Percentiles rank a stretch among this genome's conserved stretches.
Conservation (phyloP, 2,888 invertebrate genomes). For the Melanostoma scalare region DNA sequence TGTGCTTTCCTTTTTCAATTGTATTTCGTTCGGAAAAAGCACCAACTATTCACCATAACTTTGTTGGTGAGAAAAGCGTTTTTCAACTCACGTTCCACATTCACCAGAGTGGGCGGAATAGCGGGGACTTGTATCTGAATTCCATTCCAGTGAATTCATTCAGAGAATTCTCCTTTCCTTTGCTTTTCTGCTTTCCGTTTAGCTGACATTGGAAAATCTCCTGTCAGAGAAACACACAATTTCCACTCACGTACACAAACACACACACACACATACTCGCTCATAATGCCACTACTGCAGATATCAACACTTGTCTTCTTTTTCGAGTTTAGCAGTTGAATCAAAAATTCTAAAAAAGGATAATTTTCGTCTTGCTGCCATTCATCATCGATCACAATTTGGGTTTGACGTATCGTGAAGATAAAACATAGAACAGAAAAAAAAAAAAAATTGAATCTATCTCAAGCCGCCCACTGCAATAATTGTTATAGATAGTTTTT, state of each 20-base stretch:
- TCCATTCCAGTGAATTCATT: conserved; percentile 46
- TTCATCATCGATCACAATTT: conserved; percentile 57
- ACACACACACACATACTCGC: conserved; percentile 2
- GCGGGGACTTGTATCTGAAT: background rate
- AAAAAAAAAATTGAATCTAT: conserved; percentile 24
- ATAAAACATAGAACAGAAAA: conserved; percentile 1
- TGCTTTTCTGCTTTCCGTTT: background rate
- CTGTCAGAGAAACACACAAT: conserved; percentile 45
- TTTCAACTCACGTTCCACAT: conserved; percentile 57
- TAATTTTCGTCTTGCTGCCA: conserved; percentile 35
- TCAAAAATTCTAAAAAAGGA: conserved; percentile 14
- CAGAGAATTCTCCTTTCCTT: conserved; percentile 19
- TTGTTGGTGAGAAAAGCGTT: conserved; percentile 33
- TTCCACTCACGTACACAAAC: conserved; percentile 8
- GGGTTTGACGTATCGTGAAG: conserved; percentile 42
- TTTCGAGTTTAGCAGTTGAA: conserved; percentile 19
- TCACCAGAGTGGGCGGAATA: conserved; percentile 30
- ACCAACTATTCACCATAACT: conserved; percentile 28
- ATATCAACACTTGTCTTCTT: conserved; percentile 26
- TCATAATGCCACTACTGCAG: conserved; percentile 3
- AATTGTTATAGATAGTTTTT: conserved; percentile 54
- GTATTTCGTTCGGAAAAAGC: conserved; percentile 11
- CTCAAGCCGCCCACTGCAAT: conserved; percentile 18
- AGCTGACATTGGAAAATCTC: conserved; percentile 51
- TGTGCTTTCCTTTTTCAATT: conserved; percentile 8